Conservation (phyloP, 2,797 vertebrate species). For the Acropternis orthonyx region DNA sequence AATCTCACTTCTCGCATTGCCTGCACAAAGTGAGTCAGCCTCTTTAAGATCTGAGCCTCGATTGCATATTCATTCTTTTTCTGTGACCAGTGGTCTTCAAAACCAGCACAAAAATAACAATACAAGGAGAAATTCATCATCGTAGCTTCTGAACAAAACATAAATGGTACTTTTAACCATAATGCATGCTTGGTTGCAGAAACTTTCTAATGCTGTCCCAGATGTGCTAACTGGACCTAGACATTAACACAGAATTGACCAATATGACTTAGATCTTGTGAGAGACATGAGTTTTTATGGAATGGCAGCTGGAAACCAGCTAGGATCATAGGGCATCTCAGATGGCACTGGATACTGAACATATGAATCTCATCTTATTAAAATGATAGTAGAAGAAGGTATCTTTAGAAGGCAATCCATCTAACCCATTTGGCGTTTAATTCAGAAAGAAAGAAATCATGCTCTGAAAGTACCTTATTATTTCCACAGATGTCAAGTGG, state of each 20-base stretch:
- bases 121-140: background rate
- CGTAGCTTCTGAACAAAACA: background rate
- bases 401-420: background rate
- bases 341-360: background rate
- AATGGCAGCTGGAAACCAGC: background rate
- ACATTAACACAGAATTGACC: background rate
- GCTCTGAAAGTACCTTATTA: background rate
- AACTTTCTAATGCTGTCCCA: background rate
- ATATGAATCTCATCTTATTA: rapidly evolving
- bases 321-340: background rate
- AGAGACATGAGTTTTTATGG: background rate
- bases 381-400: background rate
- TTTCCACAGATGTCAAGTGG: background rate
- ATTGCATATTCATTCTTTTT: background rate
- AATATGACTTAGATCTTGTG: background rate
- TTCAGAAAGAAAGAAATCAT: background rate
- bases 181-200: background rate
- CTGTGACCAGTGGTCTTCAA: background rate
- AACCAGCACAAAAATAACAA: background rate
- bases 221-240: background rate
- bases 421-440: background rate
- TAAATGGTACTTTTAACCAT: background rate
- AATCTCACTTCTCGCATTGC: background rate
- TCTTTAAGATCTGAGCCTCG: background rate
- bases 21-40: background rate